These are phyloP conservation scores for Threskiornis aethiopicus DNA, from an alignment of 2,797 vertebrate species.

Conservation along the genomic window DNA sequence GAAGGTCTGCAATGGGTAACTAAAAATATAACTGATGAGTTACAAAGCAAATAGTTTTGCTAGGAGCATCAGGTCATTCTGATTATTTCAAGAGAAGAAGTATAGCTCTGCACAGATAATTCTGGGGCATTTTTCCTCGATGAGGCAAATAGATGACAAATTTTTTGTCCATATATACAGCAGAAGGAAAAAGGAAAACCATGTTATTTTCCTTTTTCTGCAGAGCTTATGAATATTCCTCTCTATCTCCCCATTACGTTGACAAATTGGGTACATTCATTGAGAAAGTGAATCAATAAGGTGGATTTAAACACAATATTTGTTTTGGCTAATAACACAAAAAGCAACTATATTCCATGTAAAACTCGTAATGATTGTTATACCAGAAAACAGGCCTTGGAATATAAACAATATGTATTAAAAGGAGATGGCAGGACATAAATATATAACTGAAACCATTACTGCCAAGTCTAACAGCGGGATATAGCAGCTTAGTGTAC, in stretches of 20 bases:
- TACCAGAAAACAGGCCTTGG: conserved; percentile 26
- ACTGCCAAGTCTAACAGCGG: conserved; percentile 52
- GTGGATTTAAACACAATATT: conserved; percentile 53
- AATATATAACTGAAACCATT: conserved; percentile 32
- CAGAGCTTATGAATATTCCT: not conserved
- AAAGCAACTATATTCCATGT: conserved; percentile 7
- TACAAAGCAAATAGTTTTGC: conserved; percentile 17
- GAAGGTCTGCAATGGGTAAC: conserved; percentile 2
- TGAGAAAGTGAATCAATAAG: conserved; percentile 39
- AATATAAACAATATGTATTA: conserved; percentile 52
- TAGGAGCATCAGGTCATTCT: not conserved
- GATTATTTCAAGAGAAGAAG: not conserved
- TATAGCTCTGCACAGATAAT: not conserved
- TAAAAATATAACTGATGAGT: not conserved
- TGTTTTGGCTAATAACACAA: conserved; percentile 26
- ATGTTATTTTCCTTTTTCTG: not conserved
- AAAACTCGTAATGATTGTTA: conserved; percentile 54
- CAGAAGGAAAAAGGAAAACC: not conserved
- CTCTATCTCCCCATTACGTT: not conserved
- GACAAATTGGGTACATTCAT: not conserved
- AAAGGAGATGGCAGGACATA: conserved; percentile 55
- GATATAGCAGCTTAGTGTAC: conserved; percentile 29
- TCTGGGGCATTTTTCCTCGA: not conserved
- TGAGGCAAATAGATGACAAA: not conserved
- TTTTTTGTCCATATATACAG: not conserved